A percentile compares a stretch with the other conserved stretches of the same genome.
These are phyloP conservation scores for Patagioenas fasciata DNA, from an alignment of 2,113 vertebrate genomes.

Conservation along the genomic window DNA sequence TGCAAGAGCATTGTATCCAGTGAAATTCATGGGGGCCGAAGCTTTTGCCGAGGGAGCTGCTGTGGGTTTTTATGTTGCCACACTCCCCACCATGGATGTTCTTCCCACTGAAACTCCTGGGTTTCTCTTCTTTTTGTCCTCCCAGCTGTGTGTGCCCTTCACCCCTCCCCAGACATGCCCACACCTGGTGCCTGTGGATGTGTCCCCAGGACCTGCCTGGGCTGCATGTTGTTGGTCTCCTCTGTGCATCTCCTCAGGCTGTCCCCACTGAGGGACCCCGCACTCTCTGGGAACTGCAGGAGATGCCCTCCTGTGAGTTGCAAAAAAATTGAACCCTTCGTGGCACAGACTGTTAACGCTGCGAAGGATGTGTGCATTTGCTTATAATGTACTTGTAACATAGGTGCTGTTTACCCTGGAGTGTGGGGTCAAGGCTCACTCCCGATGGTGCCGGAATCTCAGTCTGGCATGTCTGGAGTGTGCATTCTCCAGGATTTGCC, in stretches of 20 bases:
- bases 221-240: not conserved
- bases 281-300: no score
- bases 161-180: not conserved
- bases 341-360: not conserved
- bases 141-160: not conserved
- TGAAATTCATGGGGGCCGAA: not conserved
- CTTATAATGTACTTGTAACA: not conserved
- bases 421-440: fast-evolving
- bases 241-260: fast-evolving
- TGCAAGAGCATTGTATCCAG: fast-evolving
- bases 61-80: not conserved
- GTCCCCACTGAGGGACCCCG: fast-evolving
- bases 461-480: fast-evolving
- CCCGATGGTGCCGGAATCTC: fast-evolving
- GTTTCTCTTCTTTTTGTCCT: not conserved
- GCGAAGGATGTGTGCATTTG: not conserved
- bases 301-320: no score
- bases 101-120: not conserved
- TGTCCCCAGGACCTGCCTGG: not conserved
- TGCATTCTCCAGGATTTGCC: fast-evolving
- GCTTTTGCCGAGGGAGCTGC: not conserved
- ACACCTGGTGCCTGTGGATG: not conserved
- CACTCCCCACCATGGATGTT: fast-evolving
- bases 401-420: not conserved
- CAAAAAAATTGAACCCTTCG: no score